Evolutionary conservation across 92 coral and sea anemone genomes (phyloP).

Genomic region (Epizoanthus stellaris): DNA sequence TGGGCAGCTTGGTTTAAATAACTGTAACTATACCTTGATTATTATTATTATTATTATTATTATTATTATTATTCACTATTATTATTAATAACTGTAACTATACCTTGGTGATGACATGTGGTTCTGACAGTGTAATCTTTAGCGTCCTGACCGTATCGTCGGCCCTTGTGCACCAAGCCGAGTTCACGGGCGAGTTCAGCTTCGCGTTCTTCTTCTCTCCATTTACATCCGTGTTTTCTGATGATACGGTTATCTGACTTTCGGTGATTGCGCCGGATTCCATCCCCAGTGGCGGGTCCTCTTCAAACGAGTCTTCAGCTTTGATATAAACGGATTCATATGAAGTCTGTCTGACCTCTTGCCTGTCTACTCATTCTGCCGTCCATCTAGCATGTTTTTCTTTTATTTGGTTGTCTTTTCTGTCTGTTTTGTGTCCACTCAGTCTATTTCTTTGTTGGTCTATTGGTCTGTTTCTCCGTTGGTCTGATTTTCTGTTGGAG

Average conservation of each 20-base stretch:
- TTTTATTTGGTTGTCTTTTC: too few species aligned
- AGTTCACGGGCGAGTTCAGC: not conserved
- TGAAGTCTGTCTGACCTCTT: too few species aligned
- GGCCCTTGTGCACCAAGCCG: not conserved
- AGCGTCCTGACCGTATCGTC: not conserved
- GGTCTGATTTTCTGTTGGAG: too few species aligned
- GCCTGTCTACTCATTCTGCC: too few species aligned
- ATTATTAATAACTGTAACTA: not conserved
- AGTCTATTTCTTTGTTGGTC: too few species aligned
- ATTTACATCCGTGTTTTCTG: not conserved
- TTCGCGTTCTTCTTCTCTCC: not conserved
- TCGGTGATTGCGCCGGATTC: not conserved
- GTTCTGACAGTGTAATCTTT: not conserved
- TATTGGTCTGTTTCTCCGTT: too few species aligned
- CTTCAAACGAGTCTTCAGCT: not conserved
- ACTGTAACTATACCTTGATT: not conserved
- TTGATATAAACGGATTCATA: not conserved
- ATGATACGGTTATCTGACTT: not conserved
- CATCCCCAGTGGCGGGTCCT: not conserved
- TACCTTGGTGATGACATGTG: conserved; percentile 1
- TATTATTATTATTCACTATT: not conserved
- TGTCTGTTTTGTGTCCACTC: too few species aligned
- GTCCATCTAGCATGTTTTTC: too few species aligned
- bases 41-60: too few species aligned
- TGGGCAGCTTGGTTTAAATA: too few species aligned